Conservation (phyloP, 2,888 invertebrate genomes). For the Cantharis rufa region DNA sequence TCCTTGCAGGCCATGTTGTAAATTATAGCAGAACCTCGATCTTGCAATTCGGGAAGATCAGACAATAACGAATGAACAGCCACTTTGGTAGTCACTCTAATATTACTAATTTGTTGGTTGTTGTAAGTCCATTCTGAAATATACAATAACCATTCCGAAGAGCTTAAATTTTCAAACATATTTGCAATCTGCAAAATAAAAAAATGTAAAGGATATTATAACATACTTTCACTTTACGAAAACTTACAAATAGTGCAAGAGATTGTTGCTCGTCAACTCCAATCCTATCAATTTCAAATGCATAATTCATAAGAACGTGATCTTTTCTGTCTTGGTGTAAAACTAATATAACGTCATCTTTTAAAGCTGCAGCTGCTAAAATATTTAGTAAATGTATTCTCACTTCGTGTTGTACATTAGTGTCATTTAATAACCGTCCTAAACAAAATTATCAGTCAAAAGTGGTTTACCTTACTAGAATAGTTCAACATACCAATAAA, state of each 20-base stretch:
- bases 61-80: slow-evolving; percentile 84
- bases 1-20: slow-evolving; percentile 93
- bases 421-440: slow-evolving; percentile 68
- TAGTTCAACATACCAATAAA: slow-evolving; percentile 68
- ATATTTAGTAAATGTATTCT: slow-evolving; percentile 72
- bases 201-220: neutral
- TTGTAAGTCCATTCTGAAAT: slow-evolving; percentile 89
- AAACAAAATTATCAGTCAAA: slow-evolving; percentile 26
- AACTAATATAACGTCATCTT: slow-evolving; percentile 87
- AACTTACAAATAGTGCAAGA: slow-evolving; percentile 77
- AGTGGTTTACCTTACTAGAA: neutral
- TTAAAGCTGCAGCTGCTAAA: slow-evolving; percentile 76
- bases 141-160: slow-evolving; percentile 91
- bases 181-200: slow-evolving; percentile 73
- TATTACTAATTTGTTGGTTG: slow-evolving; percentile 80
- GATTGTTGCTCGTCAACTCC: slow-evolving; percentile 77
- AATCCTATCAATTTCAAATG: slow-evolving; percentile 76
- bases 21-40: slow-evolving; percentile 82
- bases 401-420: slow-evolving; percentile 61
- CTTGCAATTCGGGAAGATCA: slow-evolving; percentile 72
- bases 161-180: slow-evolving; percentile 84
- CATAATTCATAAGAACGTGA: slow-evolving; percentile 87
- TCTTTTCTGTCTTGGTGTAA: slow-evolving; percentile 88
- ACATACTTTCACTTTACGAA: neutral
- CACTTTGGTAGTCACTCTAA: slow-evolving; percentile 87